These are phyloP conservation scores for Dolichotis patagonum DNA, from an alignment of 2,113 vertebrate species.

Conservation along the genomic window DNA sequence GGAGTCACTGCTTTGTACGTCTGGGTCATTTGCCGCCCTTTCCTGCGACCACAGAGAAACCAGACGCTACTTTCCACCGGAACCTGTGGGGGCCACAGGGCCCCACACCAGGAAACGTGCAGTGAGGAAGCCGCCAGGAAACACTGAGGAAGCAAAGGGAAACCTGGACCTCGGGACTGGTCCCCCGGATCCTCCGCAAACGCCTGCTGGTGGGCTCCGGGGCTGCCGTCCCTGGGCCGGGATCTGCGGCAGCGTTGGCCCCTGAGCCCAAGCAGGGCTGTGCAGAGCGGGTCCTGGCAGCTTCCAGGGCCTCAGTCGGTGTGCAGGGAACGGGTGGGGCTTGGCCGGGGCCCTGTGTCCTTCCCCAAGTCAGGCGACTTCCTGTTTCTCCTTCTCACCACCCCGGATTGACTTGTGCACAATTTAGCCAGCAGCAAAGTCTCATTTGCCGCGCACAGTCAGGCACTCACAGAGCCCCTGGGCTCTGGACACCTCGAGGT, in stretches of 20 bases:
- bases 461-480: not conserved
- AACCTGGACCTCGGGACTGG: not conserved
- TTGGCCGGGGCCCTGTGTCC: not conserved
- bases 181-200: not conserved
- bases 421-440: rapidly evolving
- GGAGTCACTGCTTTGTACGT: not conserved
- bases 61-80: slow-evolving; percentile 34
- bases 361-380: not conserved
- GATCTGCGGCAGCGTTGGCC: not conserved
- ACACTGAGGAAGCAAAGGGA: not conserved
- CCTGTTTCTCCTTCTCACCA: not conserved
- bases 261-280: not conserved
- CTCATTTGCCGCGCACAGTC: not conserved
- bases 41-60: not conserved
- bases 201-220: rapidly evolving
- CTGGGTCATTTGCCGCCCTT: not conserved
- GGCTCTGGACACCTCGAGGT: not conserved
- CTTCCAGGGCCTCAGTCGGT: not conserved
- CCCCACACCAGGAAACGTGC: not conserved
- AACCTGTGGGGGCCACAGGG: slow-evolving; percentile 28
- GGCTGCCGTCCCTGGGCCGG: not conserved
- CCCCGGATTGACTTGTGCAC: rapidly evolving
- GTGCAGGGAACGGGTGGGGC: not conserved
- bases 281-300: not conserved
- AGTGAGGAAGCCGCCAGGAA: not conserved